These are phyloP conservation scores for Caenorhabditis remanei DNA, from an alignment of 1,140 invertebrate species.

Conservation along the genomic window DNA sequence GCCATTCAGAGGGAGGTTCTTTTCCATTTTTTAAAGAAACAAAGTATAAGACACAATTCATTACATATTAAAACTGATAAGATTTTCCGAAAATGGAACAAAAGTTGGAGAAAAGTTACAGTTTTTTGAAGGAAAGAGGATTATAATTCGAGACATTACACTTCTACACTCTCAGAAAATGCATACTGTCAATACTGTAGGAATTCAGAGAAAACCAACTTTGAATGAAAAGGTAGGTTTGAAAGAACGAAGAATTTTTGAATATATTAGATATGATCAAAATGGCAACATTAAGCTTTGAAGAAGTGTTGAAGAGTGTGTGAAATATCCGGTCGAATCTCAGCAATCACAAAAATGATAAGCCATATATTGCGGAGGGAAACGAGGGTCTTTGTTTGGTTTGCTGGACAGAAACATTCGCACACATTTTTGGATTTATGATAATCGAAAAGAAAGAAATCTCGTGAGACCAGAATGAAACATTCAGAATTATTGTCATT, in stretches of 20 bases:
- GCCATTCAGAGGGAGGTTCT: not conserved
- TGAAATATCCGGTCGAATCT: constrained; percentile 45
- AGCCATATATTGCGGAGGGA: constrained; percentile 19
- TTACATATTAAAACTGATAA: not conserved
- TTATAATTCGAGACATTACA: not conserved
- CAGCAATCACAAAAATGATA: constrained; percentile 13
- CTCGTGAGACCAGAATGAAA: constrained; percentile 22
- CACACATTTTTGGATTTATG: constrained; percentile 54
- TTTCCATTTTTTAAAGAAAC: too few species aligned
- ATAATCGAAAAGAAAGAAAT: constrained; percentile 41
- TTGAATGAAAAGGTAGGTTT: not conserved
- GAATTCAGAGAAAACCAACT: not conserved
- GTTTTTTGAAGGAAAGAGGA: not conserved
- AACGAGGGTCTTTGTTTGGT: constrained; percentile 32
- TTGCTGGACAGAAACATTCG: constrained; percentile 25
- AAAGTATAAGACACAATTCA: too few species aligned
- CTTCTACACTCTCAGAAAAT: not conserved
- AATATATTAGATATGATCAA: not conserved
- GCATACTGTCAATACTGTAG: too few species aligned
- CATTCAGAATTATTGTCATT: not conserved
- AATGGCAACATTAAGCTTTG: not conserved
- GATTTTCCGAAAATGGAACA: not conserved
- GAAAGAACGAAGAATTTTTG: not conserved
- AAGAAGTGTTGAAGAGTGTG: not conserved
- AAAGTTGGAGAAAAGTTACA: not conserved